Conservation (phyloP, 2,113 vertebrate species). For the Mobula birostris region DNA sequence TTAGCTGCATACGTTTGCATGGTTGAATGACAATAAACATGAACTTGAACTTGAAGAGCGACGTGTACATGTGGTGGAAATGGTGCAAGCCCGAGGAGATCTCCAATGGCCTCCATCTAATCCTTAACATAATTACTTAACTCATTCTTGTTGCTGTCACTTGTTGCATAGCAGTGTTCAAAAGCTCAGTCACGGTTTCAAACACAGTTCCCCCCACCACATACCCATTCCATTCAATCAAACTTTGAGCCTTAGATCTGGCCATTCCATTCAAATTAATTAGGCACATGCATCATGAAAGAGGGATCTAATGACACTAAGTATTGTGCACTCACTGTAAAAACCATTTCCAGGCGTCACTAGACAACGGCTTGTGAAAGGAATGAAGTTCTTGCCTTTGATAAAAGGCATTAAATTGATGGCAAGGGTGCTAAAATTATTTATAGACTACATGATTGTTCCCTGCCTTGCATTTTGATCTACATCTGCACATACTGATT, state of each 20-base stretch:
- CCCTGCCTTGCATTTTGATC: neutral
- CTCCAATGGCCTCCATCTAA: too few species aligned
- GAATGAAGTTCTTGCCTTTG: neutral
- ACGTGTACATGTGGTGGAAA: too few species aligned
- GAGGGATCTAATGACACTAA: neutral
- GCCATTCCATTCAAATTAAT: neutral
- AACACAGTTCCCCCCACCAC: neutral
- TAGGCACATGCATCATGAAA: neutral
- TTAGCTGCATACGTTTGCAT: too few species aligned
- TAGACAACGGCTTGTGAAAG: neutral
- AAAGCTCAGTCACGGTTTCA: neutral
- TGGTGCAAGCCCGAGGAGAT: too few species aligned
- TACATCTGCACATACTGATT: neutral
- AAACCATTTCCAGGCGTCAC: neutral
- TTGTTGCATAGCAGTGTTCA: neutral
- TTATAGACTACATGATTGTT: conserved; percentile 12
- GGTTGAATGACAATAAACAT: too few species aligned
- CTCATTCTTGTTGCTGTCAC: neutral
- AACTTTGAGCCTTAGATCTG: neutral
- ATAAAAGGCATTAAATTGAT: neutral
- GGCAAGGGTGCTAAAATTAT: neutral
- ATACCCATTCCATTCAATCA: too few species aligned
- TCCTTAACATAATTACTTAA: too few species aligned
- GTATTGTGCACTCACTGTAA: neutral
- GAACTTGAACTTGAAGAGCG: too few species aligned